Evolutionary conservation across 2,888 invertebrate genomes (phyloP), one percentile per base, ranked within the genome.

Genomic region (Drosophila flavopinicola): DNA sequence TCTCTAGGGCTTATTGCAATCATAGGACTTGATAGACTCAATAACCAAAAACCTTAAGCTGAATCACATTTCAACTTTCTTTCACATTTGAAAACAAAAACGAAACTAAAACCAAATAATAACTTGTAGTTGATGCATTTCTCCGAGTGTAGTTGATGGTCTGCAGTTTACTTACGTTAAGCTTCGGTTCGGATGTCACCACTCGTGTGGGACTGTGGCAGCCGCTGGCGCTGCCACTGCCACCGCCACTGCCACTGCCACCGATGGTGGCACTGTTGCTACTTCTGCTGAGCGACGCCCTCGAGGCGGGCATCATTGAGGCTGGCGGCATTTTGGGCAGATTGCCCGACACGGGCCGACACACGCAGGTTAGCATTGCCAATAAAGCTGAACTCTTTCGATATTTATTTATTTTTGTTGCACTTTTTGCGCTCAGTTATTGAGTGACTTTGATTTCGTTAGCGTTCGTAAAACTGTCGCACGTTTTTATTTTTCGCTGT

Each of bases 291-390:
- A 77, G 51, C 5, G 85, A 41, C 47, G 82, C 48, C 69, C 89
- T 83, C 66, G 87, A 79, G 69, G 87, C 85, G 73, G 90, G 90
- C 82, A 89, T 85, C 65, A 88, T 60, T 33, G 86, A 85, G 57
- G 68, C 77, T 38, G 88, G 87, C 63, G 91, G 90, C 87, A 90
- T 90, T 85, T 91, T 91, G 70, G 91, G 90, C 79, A 91, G 85
- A 78, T 91, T 90, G 63, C 91, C 89, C 65, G 90, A 90, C 37
- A 91, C 91, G 68, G 91, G 91, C 70, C 91, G 91, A 86, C 91
- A 91, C 64, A 91, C 91, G 75, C 91, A 91, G 61, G 91, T 90
- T 73, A 91, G 79, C 91, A 91, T 91, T 53, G 68, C 71, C 47
- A 37, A 61, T 61, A 39, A 30, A 27, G 42, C 65, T 64, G 23